phyloP scores from a whole-genome alignment of 2,888 invertebrate genomes.

The Orthosia incerta region DNA sequence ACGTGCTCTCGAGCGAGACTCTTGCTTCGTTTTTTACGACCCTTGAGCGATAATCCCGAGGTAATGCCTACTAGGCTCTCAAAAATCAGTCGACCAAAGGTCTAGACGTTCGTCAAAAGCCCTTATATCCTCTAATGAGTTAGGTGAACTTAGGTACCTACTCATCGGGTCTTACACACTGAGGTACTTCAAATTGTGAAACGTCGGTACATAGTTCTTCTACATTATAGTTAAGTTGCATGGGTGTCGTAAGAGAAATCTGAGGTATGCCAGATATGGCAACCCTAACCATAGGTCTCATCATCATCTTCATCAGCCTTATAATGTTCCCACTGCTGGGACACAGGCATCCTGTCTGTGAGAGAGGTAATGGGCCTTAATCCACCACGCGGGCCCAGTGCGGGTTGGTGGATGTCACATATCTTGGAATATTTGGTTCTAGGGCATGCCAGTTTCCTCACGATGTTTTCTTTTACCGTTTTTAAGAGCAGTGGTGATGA shows the following conservation, averaged over 20 bases:
- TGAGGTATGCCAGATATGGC: conserved; percentile 3
- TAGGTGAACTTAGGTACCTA: conserved; percentile 29
- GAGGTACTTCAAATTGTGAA: conserved; percentile 37
- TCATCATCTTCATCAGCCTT: too few species aligned
- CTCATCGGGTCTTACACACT: conserved; percentile 33
- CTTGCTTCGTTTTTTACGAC: conserved; percentile 57
- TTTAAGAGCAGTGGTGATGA: too few species aligned
- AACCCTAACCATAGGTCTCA: conserved; percentile 1
- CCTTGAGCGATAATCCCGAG: conserved; percentile 55
- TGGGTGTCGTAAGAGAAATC: conserved; percentile 16
- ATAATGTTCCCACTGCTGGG: too few species aligned
- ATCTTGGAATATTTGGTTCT: too few species aligned
- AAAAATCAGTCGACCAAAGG: conserved; percentile 62
- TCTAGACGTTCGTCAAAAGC: conserved; percentile 61
- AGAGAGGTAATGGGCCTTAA: too few species aligned
- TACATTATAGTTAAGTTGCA: conserved; percentile 7
- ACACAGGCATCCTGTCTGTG: too few species aligned
- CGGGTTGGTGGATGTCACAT: too few species aligned
- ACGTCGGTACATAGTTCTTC: conserved; percentile 20
- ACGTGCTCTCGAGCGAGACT: conserved; percentile 49
- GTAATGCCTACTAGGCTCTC: conserved; percentile 58
- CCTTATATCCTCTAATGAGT: conserved; percentile 54
- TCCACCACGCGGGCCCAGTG: too few species aligned
- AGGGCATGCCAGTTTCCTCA: too few species aligned
- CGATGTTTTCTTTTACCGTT: too few species aligned